These are phyloP conservation scores for Loripinus fragilis DNA, from an alignment of 2,888 invertebrate genomes.

Conservation along the genomic window DNA sequence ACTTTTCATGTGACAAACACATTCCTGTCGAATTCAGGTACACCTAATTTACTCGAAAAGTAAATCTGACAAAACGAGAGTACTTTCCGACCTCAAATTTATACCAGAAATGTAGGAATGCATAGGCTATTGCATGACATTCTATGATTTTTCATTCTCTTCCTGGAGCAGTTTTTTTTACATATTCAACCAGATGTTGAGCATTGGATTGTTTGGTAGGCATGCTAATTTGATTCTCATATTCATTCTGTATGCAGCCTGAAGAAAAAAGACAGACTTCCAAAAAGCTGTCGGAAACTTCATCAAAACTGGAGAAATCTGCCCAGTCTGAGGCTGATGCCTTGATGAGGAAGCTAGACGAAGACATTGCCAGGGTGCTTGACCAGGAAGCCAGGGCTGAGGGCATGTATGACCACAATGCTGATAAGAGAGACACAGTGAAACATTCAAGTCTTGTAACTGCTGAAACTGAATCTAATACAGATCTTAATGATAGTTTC, in stretches of 20 bases:
- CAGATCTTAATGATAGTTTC: constrained; percentile 60
- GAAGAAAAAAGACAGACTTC: neutral
- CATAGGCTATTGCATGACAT: no score
- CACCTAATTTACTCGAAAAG: no score
- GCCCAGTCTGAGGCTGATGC: constrained; percentile 58
- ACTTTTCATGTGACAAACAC: no score
- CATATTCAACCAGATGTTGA: no score
- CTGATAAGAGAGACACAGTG: constrained; percentile 69
- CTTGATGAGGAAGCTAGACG: constrained; percentile 78
- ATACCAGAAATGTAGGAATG: no score
- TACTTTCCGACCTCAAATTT: no score
- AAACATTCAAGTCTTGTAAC: constrained; percentile 36
- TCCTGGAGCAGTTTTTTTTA: no score
- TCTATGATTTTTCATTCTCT: no score
- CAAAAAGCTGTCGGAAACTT: constrained; percentile 1
- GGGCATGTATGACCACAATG: constrained; percentile 69
- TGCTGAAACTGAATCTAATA: constrained; percentile 53
- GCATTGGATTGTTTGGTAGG: no score
- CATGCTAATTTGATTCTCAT: no score
- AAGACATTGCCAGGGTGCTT: constrained; percentile 78
- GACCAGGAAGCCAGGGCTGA: constrained; percentile 63
- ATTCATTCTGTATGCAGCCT: neutral
- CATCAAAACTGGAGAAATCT: constrained; percentile 17
- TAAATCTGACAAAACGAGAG: no score
- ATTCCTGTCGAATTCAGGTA: no score